phyloP scores from a whole-genome alignment of 2,797 vertebrate genomes.

The Brachyrhaphis roseni region DNA sequence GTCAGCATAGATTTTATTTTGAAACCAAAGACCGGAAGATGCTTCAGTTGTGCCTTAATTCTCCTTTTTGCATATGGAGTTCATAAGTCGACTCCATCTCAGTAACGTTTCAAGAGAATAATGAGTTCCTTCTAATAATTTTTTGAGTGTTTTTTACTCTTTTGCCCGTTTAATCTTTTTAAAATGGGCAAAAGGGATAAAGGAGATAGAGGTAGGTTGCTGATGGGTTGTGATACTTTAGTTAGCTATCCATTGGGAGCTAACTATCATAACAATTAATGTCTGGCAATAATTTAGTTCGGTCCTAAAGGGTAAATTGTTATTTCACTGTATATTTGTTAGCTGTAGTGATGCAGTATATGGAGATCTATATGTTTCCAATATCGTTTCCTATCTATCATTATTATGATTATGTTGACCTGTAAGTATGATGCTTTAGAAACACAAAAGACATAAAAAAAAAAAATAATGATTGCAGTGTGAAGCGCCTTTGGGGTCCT shows the following conservation, averaged over 20 bases:
- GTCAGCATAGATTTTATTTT: slow-evolving; percentile 37
- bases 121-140: neutral
- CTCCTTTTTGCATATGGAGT: neutral
- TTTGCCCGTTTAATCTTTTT: neutral
- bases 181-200: slow-evolving; percentile 83
- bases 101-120: neutral
- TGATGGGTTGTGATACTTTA: neutral
- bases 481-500: too few relatives aligned
- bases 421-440: neutral
- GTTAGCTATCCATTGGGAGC: slow-evolving; percentile 6
- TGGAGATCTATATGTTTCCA: neutral
- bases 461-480: too few relatives aligned
- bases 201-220: slow-evolving; percentile 79
- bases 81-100: neutral
- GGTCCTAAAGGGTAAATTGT: neutral
- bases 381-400: neutral
- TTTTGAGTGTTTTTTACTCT: neutral
- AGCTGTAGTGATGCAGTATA: neutral
- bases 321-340: neutral
- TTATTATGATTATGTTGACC: neutral
- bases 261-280: neutral
- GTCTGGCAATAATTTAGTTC: neutral
- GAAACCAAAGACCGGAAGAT: slow-evolving; percentile 30
- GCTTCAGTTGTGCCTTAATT: accelerated
- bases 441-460: neutral